Evolutionary conservation across 1,140 invertebrate species (phyloP).

Genomic region (Ephestia elutella): DNA sequence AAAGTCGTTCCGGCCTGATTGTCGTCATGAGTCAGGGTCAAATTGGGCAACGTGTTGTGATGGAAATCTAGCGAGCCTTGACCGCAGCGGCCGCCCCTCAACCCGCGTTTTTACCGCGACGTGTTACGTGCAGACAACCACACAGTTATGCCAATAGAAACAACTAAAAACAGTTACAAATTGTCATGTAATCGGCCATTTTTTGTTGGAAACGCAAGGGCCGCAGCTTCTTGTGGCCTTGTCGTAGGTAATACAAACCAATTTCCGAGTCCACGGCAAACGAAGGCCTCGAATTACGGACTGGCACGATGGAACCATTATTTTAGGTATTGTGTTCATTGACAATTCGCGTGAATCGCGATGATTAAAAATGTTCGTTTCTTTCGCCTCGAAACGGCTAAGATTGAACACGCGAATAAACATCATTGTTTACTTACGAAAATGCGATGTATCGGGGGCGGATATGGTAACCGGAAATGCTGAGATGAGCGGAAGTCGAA

Average conservation of each 20-base stretch:
- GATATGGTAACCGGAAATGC: slow-evolving; percentile 43
- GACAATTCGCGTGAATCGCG: neutral
- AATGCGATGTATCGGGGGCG: slow-evolving; percentile 32
- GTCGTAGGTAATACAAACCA: neutral
- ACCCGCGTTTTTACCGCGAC: slow-evolving; percentile 31
- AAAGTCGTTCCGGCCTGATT: slow-evolving; percentile 68
- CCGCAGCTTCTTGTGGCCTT: neutral
- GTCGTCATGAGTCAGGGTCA: slow-evolving; percentile 59
- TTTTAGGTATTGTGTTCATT: neutral
- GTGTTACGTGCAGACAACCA: neutral
- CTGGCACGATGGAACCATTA: neutral
- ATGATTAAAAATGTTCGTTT: neutral
- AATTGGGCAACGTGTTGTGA: slow-evolving; percentile 47
- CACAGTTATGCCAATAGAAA: slow-evolving; percentile 1
- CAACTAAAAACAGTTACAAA: neutral
- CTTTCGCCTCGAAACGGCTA: neutral
- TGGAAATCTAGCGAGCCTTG: slow-evolving; percentile 55
- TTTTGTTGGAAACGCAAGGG: slow-evolving; percentile 3
- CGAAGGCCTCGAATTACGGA: neutral
- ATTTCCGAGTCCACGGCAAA: neutral
- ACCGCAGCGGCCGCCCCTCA: slow-evolving; percentile 44
- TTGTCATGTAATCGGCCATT: slow-evolving; percentile 2
- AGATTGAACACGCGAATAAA: neutral
- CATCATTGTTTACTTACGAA: slow-evolving; percentile 6
- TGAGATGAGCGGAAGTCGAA: slow-evolving; percentile 52